Evolutionary conservation across 2,797 vertebrate species (phyloP), one percentile per base, ranked within the genome.

Genomic region (Enteromius thamalakanensis): DNA sequence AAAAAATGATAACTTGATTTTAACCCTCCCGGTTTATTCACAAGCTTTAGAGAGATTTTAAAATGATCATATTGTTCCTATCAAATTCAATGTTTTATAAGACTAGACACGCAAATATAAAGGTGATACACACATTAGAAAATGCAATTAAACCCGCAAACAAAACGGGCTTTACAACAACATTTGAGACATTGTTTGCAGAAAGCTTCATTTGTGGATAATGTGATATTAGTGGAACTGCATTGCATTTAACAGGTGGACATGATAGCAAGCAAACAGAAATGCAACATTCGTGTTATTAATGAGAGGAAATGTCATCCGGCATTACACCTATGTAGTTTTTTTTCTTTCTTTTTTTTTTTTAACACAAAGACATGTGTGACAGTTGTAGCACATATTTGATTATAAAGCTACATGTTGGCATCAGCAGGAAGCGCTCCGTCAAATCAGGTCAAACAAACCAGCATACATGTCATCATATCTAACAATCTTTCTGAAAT

Each of bases 401-500:
- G 87, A 88, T 60, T 84, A 86, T 87, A 89, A 85, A 75, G 88
- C 87, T 87, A 90, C 87, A 29, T 76, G 81, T 89, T 92, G 81
- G 87, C 88, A 91, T 89, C 86, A 85, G n/a, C 32, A 86, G 75
- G 91, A 91, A 76, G 60, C 90, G 85, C 86, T 84, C 85, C 75
- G 2, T 69, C 19, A 12, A 77, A 62, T 82, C 83, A 85, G 90
- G 89, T 90, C 87, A 91, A 88, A 89, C 88, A 86, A 90, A 81
- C 78, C 79, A 29, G 76, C 84, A 72, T 84, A 78, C 88, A 84
- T 91, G 90, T 91, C 93, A 92, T 89, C 85, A 86, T 87, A 91
- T 92, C 90, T 88, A 91, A 86, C 78, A 77, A 80, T 78, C 69
- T 42, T 86, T 93, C 90, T 93, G 87, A 90, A 90, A 89, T 87